Percentiles rank a stretch among this genome's conserved stretches.
Conservation (phyloP, 1,140 invertebrate genomes). For the Spodoptera litura region DNA sequence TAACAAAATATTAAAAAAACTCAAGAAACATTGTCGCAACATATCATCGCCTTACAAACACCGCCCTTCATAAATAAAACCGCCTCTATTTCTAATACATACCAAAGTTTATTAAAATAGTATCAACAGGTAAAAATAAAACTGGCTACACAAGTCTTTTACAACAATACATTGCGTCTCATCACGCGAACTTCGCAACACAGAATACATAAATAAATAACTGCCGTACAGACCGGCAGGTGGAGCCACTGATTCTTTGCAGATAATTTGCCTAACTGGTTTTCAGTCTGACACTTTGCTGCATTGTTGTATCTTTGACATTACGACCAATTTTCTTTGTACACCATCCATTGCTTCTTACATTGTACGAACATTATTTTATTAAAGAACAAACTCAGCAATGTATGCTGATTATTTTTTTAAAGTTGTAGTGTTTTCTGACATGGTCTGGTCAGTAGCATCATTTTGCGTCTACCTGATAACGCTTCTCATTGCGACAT, state of each 20-base stretch:
- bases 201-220: constrained; percentile 65
- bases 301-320: constrained; percentile 52
- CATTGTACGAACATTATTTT: background rate
- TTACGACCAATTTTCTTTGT: constrained; percentile 7
- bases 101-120: constrained; percentile 36
- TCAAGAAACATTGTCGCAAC: too few relatives aligned
- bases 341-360: constrained; percentile 56
- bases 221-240: constrained; percentile 71
- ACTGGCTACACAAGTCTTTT: constrained; percentile 47
- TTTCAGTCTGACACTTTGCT: constrained; percentile 74
- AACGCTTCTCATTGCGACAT: constrained; percentile 75
- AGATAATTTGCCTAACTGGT: constrained; percentile 85
- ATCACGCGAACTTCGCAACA: constrained; percentile 65
- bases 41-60: background rate
- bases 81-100: constrained; percentile 28
- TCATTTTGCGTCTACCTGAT: constrained; percentile 71
- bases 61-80: constrained; percentile 15
- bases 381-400: constrained; percentile 10
- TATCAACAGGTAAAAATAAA: constrained; percentile 38
- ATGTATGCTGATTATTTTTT: constrained; percentile 40
- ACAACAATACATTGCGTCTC: constrained; percentile 71
- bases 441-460: constrained; percentile 48
- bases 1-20: too few relatives aligned
- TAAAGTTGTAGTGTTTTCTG: background rate
- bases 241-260: constrained; percentile 79